Conservation (phyloP, 2,113 vertebrate species). For the Xenopus tropicalis region UCB_Xtro_10.0 CM004443.2:27868501-27869000, state of each 20-base stretch:
- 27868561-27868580: conserved; percentile 66
- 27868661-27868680: conserved; percentile 64
- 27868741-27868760: too few species aligned
- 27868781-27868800: too few species aligned
- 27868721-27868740: too few species aligned
- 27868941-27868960: conserved; percentile 80
- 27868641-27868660: conserved; percentile 78
- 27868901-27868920: too few species aligned
- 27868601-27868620: conserved; percentile 66
- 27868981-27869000: conserved; percentile 91
- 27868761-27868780: too few species aligned
- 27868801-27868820: too few species aligned
- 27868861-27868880: too few species aligned
- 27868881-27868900: too few species aligned
- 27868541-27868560: conserved; percentile 71
- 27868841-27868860: too few species aligned
- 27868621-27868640: conserved; percentile 66
- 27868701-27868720: too few species aligned
- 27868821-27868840: too few species aligned
- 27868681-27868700: too few species aligned
- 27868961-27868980: conserved; percentile 80
- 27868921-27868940: neutral
- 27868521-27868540: conserved; percentile 62
- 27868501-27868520: conserved; percentile 72
- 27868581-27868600: conserved; percentile 70